Percentiles rank a stretch among this genome's conserved stretches.
Conservation (phyloP, 1,140 invertebrate species). For the Halyomorpha halys region DNA sequence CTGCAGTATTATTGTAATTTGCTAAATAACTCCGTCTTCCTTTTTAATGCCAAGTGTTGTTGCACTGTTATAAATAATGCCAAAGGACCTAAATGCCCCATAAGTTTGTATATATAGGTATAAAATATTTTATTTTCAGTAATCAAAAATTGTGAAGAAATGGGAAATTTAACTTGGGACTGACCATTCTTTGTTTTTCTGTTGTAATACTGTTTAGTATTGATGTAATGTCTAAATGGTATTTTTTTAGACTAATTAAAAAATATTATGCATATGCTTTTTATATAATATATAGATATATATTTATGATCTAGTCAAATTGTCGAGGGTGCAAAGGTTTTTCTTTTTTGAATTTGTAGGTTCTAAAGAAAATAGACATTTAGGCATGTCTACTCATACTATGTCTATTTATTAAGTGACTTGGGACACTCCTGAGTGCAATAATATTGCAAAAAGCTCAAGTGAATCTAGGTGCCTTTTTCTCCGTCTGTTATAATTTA, state of each 20-base stretch:
- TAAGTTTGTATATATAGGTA: background rate
- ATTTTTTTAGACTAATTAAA: conserved; percentile 7
- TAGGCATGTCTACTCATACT: too few relatives aligned
- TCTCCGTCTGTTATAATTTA: conserved; percentile 12
- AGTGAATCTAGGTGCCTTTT: conserved; percentile 17
- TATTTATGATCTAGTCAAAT: conserved; percentile 15
- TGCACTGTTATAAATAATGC: background rate
- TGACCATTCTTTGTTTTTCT: conserved; percentile 7
- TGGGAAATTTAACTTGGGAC: background rate
- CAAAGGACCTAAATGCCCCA: background rate
- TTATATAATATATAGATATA: conserved; percentile 9
- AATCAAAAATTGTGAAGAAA: background rate
- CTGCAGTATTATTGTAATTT: too few relatives aligned
- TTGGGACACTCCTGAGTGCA: conserved; percentile 1
- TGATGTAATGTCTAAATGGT: conserved; percentile 1
- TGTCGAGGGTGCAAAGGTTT: conserved; percentile 9
- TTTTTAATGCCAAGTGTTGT: conserved; percentile 17
- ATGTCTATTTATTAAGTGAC: too few relatives aligned
- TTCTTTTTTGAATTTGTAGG: background rate
- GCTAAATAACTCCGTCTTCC: conserved; percentile 2
- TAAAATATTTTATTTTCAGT: background rate
- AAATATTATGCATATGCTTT: conserved; percentile 6
- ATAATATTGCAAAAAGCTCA: conserved; percentile 9
- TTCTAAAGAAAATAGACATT: too few relatives aligned
- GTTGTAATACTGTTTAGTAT: background rate